These are phyloP conservation scores for Myiozetetes cayanensis DNA, from an alignment of 2,113 vertebrate species.

Conservation along the genomic window DNA sequence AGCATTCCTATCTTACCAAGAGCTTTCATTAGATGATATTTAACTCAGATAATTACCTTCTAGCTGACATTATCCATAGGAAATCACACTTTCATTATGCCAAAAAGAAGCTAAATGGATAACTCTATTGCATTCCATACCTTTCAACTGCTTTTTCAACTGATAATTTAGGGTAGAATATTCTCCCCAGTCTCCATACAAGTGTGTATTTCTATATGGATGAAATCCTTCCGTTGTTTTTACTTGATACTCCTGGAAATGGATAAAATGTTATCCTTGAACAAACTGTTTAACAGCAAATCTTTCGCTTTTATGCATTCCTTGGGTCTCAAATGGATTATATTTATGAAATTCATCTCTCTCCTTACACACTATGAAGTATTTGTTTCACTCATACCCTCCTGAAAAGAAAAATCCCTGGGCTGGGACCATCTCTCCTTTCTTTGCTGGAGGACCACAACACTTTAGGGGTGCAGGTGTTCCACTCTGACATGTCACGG, in stretches of 20 bases:
- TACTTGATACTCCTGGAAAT: neutral
- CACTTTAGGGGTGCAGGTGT: neutral
- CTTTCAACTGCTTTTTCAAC: neutral
- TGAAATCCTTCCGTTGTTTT: neutral
- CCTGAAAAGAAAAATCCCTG: neutral
- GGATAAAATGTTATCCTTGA: neutral
- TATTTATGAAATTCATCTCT: neutral
- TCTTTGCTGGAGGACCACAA: neutral
- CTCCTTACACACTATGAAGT: neutral
- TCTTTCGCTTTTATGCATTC: neutral
- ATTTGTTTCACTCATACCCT: neutral
- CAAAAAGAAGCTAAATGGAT: neutral
- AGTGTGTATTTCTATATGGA: neutral
- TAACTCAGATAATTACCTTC: slow-evolving; percentile 10
- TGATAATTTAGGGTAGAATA: neutral
- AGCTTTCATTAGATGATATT: neutral
- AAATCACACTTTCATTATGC: slow-evolving; percentile 4
- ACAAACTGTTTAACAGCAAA: neutral
- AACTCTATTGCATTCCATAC: neutral
- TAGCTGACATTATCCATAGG: neutral
- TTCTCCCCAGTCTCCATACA: neutral
- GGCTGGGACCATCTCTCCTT: too few species aligned
- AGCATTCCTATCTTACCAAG: neutral
- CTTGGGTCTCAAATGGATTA: neutral
- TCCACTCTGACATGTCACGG: fast-evolving